Evolutionary conservation across 2,113 vertebrate species (phyloP).

Genomic region (Electrona antarctica): DNA sequence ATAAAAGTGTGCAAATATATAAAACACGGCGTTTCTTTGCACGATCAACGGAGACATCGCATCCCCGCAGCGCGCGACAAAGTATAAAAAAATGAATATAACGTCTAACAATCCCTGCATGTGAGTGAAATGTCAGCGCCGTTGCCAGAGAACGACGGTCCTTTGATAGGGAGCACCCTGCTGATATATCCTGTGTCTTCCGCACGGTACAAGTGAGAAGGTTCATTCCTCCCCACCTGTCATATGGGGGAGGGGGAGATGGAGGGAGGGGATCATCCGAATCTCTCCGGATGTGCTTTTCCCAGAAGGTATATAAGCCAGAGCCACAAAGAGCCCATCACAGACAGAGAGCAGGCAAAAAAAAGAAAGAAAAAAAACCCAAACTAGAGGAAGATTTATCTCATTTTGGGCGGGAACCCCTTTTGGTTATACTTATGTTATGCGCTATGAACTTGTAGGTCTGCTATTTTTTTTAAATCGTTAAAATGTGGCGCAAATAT

Average conservation of each 20-base stretch:
- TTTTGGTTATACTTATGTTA: too few species aligned
- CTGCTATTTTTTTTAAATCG: too few species aligned
- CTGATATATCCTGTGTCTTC: conserved; percentile 24
- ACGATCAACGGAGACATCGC: conserved; percentile 4
- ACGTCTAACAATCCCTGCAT: conserved; percentile 31
- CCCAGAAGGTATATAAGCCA: conserved; percentile 43
- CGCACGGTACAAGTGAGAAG: conserved; percentile 37
- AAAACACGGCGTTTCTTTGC: too few species aligned
- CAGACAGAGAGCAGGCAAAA: conserved; percentile 27
- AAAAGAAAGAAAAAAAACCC: too few species aligned
- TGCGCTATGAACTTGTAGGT: too few species aligned
- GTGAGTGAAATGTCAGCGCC: conserved; percentile 36
- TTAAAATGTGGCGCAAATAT: too few species aligned
- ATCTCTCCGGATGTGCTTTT: conserved; percentile 40
- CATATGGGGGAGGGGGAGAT: conserved; percentile 7
- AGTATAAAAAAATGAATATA: conserved; percentile 13
- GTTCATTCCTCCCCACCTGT: conserved; percentile 37
- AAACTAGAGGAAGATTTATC: conserved; percentile 64
- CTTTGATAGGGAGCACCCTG: conserved; percentile 46
- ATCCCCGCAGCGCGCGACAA: neutral
- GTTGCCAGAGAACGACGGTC: conserved; percentile 15
- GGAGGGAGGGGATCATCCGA: conserved; percentile 19
- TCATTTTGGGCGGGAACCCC: too few species aligned
- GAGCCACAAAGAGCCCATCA: conserved; percentile 34
- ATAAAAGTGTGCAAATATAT: too few species aligned